These are phyloP conservation scores for Nasonovia ribisnigri DNA, from an alignment of 2,888 invertebrate species.

Conservation along the genomic window DNA sequence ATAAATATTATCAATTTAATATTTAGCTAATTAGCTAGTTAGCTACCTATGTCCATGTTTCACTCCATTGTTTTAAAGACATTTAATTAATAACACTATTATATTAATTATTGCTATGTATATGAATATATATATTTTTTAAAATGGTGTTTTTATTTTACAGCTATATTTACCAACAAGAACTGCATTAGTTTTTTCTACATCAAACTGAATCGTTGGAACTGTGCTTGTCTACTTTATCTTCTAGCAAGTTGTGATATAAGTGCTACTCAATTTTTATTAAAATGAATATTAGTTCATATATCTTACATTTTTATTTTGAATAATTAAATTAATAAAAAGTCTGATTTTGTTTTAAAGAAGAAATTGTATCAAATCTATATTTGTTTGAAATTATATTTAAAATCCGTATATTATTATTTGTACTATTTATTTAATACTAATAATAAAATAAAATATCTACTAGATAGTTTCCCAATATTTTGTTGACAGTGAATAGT, in stretches of 20 bases:
- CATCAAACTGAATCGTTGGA: neutral
- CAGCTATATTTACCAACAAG: constrained; percentile 83
- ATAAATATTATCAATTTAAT: neutral
- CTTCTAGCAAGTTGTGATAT: neutral
- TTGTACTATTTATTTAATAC: neutral
- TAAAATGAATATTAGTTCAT: neutral
- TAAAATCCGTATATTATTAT: neutral
- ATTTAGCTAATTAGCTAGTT: neutral
- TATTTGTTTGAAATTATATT: constrained; percentile 19
- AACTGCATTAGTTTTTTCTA: constrained; percentile 78
- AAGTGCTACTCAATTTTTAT: neutral
- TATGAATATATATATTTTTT: no score
- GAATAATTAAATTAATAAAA: neutral
- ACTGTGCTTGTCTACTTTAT: neutral
- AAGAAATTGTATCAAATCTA: neutral
- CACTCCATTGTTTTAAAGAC: neutral
- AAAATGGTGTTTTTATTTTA: constrained; percentile 69
- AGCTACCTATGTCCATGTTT: neutral
- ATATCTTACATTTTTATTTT: constrained; percentile 45
- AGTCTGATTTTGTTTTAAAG: constrained; percentile 8
- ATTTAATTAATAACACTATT: neutral
- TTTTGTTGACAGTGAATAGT: neutral
- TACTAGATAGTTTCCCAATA: neutral
- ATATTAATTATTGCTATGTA: neutral
- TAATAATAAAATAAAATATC: neutral